Evolutionary conservation across 30 jellyfish, hydroid and myxozoan genomes (phyloP), one percentile per base, ranked within the genome.

Genomic region (Aurelia aurita): DNA sequence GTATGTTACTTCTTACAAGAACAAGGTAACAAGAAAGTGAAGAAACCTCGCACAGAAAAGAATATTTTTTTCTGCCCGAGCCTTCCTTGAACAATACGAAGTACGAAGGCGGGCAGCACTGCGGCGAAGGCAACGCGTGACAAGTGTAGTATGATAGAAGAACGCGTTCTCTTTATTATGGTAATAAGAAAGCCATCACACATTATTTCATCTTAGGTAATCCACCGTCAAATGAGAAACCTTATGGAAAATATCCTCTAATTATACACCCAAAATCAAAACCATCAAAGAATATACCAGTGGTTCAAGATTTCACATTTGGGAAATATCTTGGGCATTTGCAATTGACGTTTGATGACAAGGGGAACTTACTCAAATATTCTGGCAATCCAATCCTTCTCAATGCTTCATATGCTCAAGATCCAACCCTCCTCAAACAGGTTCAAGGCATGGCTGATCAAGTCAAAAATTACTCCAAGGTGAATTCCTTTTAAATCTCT

Each of bases 321-420:
- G 99, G 99, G 29, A 95, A 95, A 63, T 95, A 95, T 49, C 96
- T 95, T 21, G 99, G 99, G 13, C 51, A 87, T 70, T 62, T 95
- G 76, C 82, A 85, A 45, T 82, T 95, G 6, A 55, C 75, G 2
- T 95, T 95, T 54, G 97, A 95, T 67, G 86, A 76, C 16, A 62
- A 95, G 21, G 99, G 99, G 2, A 87, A 84, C 34, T 77, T 90
- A 45, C 34, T 55, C 31, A 74, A 95, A 15, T 85, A 80, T 69
- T 45, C 72, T 47, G 99, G 99, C 26, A 95, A 95, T 72, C 99
- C 99, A 16, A 95, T 95, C 27, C 82, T 95, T 12, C 85, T 95
- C 23, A 69, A 89, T 60, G 80, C 84, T 18, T 60, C 99, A 14
- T 82, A 74, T 65, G 96, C 89, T 6, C 84, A 89, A 73, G 97